Evolutionary conservation across 2,888 invertebrate species (phyloP).

Genomic region (Drosophila multiciliata): DNA sequence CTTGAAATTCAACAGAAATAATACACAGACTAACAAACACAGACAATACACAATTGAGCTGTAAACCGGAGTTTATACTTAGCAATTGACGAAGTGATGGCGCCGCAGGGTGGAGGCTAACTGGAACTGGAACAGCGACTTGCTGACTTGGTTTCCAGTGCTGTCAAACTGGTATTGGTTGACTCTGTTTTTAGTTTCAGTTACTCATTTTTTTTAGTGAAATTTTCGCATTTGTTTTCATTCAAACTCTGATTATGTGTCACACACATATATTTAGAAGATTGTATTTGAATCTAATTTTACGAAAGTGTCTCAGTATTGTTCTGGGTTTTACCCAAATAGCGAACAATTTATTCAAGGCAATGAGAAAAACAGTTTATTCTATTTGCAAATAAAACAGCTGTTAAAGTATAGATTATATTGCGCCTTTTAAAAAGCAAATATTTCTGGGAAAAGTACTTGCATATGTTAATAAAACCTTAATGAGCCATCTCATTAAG

Average conservation of each 20-base stretch:
- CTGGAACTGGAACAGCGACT: slow-evolving; percentile 49
- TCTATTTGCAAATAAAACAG: neutral
- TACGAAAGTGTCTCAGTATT: neutral
- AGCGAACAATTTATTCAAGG: neutral
- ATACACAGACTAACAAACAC: neutral
- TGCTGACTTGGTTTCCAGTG: slow-evolving; percentile 37
- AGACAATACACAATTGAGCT: slow-evolving; percentile 38
- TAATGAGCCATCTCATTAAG: slow-evolving; percentile 10
- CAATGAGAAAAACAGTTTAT: neutral
- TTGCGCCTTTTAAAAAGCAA: neutral
- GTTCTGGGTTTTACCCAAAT: neutral
- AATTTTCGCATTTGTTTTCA: slow-evolving; percentile 46
- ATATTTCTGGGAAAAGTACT: neutral
- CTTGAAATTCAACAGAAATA: slow-evolving; percentile 48
- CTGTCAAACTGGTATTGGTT: slow-evolving; percentile 56
- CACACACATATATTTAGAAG: slow-evolving; percentile 7
- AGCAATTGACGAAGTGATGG: slow-evolving; percentile 29
- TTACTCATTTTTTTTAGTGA: slow-evolving; percentile 40
- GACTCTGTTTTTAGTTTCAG: slow-evolving; percentile 40
- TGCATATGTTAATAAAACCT: neutral
- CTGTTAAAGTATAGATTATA: neutral
- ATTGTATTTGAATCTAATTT: neutral
- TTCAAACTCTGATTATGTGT: slow-evolving; percentile 41
- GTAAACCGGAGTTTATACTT: slow-evolving; percentile 51
- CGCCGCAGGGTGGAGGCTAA: slow-evolving; percentile 8